Base-by-base conservation (phyloP, 2,888 invertebrate species). In the Amorpha juglandis region DNA sequence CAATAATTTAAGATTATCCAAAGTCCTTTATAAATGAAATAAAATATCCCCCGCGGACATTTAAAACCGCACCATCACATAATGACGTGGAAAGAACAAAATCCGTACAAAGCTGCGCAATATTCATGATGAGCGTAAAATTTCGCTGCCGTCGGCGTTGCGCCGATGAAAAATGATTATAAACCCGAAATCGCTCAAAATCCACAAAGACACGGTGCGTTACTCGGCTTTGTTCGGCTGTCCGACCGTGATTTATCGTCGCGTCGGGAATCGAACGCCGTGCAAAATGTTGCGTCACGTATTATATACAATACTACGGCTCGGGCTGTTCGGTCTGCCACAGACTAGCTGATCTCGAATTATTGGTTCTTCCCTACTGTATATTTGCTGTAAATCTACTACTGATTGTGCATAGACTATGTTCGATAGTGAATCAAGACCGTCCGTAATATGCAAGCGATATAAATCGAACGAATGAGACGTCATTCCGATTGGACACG, bases 251-350 rank as follows among this genome's bases (percentile, higher is more conserved):
- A 91, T 91, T 90, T 84, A 92, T 90, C 72, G 78, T 75, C 80
- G 76, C 78, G 70, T 70, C 81, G 80, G 83, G 83, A 83, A 80
- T 84, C 84, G 85, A 84, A 84, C 84, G 78, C 80, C 90, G 86
- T 90, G 90, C 91, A 90, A 90, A 91, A 88, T 86, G 91, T 91
- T 90, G 87, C 91, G 91, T 91, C 92, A 91, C 88, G 82, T 81
- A 80, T 72, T 79, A 77, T 79, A 73, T 82, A 77, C 72, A 76
- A 74, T 73, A 72, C 73, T 68, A 68, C 74, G 67, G 73, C 74
- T 70, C 66, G 68, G 70, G 65, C 38, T 67, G 19, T 71, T 21
- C 63, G 64, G 53, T 62, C 19, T 47, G 67, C 70, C 86, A 87
- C 86, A 87, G 78, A 45, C 66, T 73, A 78, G 65, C 12, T 63